These are phyloP conservation scores for Tethya wilhelma DNA, from an alignment of 37 sponge, comb jelly and placozoan genomes.

Conservation along the genomic window DNA sequence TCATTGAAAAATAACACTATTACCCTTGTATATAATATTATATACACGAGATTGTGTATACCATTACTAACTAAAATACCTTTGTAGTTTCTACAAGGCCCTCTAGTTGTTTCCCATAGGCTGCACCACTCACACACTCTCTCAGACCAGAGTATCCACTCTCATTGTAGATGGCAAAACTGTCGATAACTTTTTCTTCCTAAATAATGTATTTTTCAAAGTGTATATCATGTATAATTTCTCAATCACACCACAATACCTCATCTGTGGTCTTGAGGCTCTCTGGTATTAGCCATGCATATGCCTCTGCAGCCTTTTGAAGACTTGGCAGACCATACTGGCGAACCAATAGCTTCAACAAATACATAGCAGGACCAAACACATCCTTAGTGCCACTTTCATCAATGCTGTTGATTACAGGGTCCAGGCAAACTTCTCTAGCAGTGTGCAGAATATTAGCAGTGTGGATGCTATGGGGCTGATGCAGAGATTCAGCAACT, in stretches of 20 bases:
- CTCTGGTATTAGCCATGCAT: slow-evolving; percentile 56
- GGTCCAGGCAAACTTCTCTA: slow-evolving; percentile 26
- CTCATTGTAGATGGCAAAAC: slow-evolving; percentile 65
- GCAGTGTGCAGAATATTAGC: not conserved
- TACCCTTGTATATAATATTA: not conserved
- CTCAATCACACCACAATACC: slow-evolving; percentile 13
- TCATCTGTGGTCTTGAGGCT: slow-evolving; percentile 16
- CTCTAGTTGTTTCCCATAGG: slow-evolving; percentile 26
- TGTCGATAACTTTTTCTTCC: slow-evolving; percentile 48
- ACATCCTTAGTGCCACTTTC: slow-evolving; percentile 2
- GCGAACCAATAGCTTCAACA: slow-evolving; percentile 67
- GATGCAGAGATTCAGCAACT: slow-evolving; percentile 36
- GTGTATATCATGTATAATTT: not conserved
- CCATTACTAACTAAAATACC: slow-evolving; percentile 21
- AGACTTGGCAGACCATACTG: slow-evolving; percentile 57
- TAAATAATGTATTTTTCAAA: not conserved
- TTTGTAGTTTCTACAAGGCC: slow-evolving; percentile 11
- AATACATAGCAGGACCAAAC: slow-evolving; percentile 44
- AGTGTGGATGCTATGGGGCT: not conserved
- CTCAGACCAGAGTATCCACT: slow-evolving; percentile 34
- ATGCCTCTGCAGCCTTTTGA: slow-evolving; percentile 13
- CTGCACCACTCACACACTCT: slow-evolving; percentile 36
- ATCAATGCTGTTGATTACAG: slow-evolving; percentile 10
- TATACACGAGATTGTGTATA: slow-evolving; percentile 6
- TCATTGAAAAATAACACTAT: not conserved